Percentiles rank a stretch among this genome's conserved stretches.
Evolutionary conservation across 2,797 vertebrate genomes (phyloP).

Genomic region (Poeciliopsis gracilis): DNA sequence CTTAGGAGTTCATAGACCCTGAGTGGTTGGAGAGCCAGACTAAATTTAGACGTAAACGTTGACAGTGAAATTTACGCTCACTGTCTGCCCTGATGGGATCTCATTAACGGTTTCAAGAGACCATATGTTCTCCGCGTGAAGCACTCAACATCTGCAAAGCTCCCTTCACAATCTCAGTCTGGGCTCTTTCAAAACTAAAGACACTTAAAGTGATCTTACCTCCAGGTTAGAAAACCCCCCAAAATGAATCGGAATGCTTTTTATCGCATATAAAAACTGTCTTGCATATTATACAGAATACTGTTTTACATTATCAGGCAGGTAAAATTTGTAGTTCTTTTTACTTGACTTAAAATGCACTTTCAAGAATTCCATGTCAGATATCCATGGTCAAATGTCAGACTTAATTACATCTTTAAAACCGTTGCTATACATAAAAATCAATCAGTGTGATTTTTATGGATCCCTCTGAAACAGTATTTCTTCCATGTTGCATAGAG

Average conservation of each 20-base stretch:
- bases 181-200: constrained; percentile 7
- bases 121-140: constrained; percentile 26
- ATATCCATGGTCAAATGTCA: not conserved
- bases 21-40: constrained; percentile 7
- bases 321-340: not conserved
- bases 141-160: constrained; percentile 7
- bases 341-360: not conserved
- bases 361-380: not conserved
- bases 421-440: not conserved
- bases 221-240: not conserved
- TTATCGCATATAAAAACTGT: not conserved
- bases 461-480: not conserved
- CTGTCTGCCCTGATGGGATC: constrained; percentile 45
- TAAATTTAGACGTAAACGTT: constrained; percentile 21
- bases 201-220: not conserved
- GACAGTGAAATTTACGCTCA: constrained; percentile 44
- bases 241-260: not conserved
- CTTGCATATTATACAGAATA: not conserved
- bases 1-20: not conserved
- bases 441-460: not conserved
- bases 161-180: constrained; percentile 8
- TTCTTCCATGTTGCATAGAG: not conserved
- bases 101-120: constrained; percentile 60
- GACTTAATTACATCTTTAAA: not conserved
- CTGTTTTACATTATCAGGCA: not conserved